These are phyloP conservation scores for Parnassius smintheus DNA, from an alignment of 2,888 invertebrate species.

Conservation along the genomic window DNA sequence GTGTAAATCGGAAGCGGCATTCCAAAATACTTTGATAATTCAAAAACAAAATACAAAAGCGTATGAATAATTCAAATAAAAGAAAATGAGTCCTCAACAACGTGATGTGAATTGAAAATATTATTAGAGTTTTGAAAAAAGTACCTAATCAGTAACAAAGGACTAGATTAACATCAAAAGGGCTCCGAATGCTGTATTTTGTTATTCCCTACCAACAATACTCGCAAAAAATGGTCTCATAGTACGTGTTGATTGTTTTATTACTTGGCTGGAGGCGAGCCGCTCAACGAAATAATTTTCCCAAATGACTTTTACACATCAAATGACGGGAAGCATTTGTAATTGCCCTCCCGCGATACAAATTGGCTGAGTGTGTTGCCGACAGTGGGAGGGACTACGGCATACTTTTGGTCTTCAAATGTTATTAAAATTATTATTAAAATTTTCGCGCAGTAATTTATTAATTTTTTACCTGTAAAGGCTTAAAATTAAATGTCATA, in stretches of 20 bases:
- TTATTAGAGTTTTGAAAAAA: slow-evolving; percentile 7
- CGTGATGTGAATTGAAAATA: slow-evolving; percentile 2
- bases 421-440: slow-evolving; percentile 3
- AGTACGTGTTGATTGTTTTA: slow-evolving; percentile 37
- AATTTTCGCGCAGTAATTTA: slow-evolving; percentile 4
- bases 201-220: slow-evolving; percentile 35
- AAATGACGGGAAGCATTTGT: slow-evolving; percentile 65
- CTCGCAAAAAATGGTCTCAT: slow-evolving; percentile 34
- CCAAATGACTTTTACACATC: slow-evolving; percentile 66
- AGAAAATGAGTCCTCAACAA: no score
- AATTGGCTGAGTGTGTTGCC: slow-evolving; percentile 73
- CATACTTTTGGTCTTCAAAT: slow-evolving; percentile 38
- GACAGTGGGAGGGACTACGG: slow-evolving; percentile 56
- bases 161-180: slow-evolving; percentile 26
- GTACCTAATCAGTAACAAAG: slow-evolving; percentile 2
- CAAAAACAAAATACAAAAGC: no score
- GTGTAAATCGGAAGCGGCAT: no score
- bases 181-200: slow-evolving; percentile 15
- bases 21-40: no score
- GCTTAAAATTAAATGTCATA: no score
- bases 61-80: background rate
- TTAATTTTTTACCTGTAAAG: no score
- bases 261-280: slow-evolving; percentile 47
- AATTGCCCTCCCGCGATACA: slow-evolving; percentile 72
- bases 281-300: slow-evolving; percentile 61